These are phyloP conservation scores for Scolanthus callimorphus DNA, from an alignment of 92 coral and sea anemone species.

Conservation along the genomic window DNA sequence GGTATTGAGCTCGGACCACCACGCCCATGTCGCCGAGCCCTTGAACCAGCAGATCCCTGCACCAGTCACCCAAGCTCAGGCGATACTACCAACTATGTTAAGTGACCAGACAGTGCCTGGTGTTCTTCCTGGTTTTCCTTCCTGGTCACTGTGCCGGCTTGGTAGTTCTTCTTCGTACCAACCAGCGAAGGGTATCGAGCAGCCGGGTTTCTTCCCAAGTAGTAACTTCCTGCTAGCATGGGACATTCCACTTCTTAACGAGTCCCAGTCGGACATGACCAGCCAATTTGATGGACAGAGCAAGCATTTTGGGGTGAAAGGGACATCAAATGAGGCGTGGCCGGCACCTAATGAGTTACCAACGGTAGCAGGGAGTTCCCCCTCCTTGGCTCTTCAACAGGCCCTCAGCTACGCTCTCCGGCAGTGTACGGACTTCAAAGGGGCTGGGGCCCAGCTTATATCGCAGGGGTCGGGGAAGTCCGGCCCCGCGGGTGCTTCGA, in stretches of 20 bases:
- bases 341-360: slow-evolving; percentile 99
- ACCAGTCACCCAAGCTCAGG: slow-evolving; percentile 45
- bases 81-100: slow-evolving; percentile 86
- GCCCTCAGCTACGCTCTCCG: slow-evolving; percentile 79
- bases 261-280: slow-evolving; percentile 71
- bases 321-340: slow-evolving; percentile 90
- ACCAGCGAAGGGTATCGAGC: slow-evolving; percentile 89
- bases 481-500: slow-evolving; percentile 48
- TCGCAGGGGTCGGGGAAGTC: slow-evolving; percentile 45
- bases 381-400: slow-evolving; percentile 94
- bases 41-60: slow-evolving; percentile 12
- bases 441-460: slow-evolving; percentile 47
- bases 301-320: slow-evolving; percentile 80
- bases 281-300: slow-evolving; percentile 94
- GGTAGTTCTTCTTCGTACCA: slow-evolving; percentile 85
- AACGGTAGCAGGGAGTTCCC: slow-evolving; percentile 59
- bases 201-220: slow-evolving; percentile 96
- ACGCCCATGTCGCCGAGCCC: slow-evolving; percentile 3
- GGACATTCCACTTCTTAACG: slow-evolving; percentile 95
- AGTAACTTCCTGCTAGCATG: slow-evolving; percentile 93
- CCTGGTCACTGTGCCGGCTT: slow-evolving; percentile 96
- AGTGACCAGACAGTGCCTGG: slow-evolving; percentile 81
- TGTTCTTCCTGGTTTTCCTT: slow-evolving; percentile 78
- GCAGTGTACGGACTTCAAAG: slow-evolving; percentile 77
- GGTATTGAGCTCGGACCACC: slow-evolving; percentile 51